These are phyloP conservation scores for Calliopsis andreniformis DNA, from an alignment of 1,140 invertebrate species.

Conservation along the genomic window DNA sequence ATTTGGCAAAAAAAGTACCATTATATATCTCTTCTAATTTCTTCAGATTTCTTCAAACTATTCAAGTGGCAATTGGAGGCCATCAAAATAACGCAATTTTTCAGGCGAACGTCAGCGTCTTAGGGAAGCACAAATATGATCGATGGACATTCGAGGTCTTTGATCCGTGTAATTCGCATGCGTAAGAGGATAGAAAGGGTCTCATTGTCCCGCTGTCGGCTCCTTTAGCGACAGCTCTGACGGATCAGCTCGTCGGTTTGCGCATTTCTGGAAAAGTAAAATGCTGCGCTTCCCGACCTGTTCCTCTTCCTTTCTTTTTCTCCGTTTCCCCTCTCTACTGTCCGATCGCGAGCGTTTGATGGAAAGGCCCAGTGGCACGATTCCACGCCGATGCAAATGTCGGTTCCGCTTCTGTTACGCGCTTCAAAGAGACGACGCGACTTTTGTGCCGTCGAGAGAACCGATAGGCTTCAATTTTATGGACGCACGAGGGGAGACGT, in stretches of 20 bases:
- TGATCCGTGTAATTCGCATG: constrained; percentile 74
- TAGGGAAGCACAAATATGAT: constrained; percentile 50
- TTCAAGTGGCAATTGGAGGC: neutral
- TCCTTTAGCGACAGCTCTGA: constrained; percentile 56
- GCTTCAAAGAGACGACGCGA: constrained; percentile 32
- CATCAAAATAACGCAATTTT: neutral
- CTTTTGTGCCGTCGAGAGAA: constrained; percentile 36
- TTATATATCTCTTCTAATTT: too few species aligned
- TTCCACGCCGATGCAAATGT: constrained; percentile 40
- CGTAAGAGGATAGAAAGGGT: constrained; percentile 64
- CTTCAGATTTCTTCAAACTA: too few species aligned
- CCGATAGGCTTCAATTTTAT: neutral
- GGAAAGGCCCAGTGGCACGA: constrained; percentile 8
- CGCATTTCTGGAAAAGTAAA: constrained; percentile 54
- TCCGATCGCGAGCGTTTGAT: constrained; percentile 2
- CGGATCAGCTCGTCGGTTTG: constrained; percentile 54
- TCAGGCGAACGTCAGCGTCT: constrained; percentile 9
- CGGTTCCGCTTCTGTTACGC: constrained; percentile 64
- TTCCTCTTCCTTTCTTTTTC: neutral
- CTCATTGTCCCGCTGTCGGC: constrained; percentile 69
- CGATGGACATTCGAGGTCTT: constrained; percentile 68
- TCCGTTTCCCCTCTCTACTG: too few species aligned
- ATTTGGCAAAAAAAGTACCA: too few species aligned
- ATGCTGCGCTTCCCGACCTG: constrained; percentile 39
- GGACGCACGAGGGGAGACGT: neutral